Percentiles rank a stretch among this genome's conserved stretches.
Conservation (phyloP, 2,797 vertebrate species). For the Gallinago stenura region DNA sequence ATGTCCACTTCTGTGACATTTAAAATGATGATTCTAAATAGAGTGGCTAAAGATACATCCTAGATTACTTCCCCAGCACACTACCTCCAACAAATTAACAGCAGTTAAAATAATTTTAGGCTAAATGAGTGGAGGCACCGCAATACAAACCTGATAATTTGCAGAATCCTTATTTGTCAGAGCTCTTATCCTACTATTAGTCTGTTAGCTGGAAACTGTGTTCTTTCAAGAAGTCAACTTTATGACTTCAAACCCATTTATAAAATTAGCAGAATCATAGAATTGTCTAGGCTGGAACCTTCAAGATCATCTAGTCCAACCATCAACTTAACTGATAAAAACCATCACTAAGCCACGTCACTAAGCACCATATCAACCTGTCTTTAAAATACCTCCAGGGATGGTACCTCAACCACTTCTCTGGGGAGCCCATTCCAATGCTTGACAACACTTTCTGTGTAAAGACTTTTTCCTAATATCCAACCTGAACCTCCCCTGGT, state of each 20-base stretch:
- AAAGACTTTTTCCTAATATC: too few species aligned
- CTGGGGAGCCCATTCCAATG: too few species aligned
- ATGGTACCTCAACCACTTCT: too few species aligned
- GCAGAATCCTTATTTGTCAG: background rate
- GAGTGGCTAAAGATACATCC: background rate
- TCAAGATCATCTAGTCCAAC: too few species aligned
- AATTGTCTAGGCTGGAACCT: too few species aligned
- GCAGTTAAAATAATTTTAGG: background rate
- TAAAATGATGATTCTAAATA: background rate
- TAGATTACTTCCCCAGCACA: background rate
- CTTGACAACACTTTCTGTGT: too few species aligned
- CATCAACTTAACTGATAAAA: too few species aligned
- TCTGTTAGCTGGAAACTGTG: background rate
- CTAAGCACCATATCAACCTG: too few species aligned
- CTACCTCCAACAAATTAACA: background rate
- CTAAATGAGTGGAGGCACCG: background rate
- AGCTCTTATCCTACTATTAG: background rate
- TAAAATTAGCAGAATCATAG: background rate
- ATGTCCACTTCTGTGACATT: background rate
- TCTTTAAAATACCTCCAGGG: too few species aligned
- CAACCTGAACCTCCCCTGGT: too few species aligned
- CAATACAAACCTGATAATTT: background rate
- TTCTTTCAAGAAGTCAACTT: background rate
- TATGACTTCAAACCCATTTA: background rate
- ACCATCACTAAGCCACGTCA: too few species aligned